Conservation (phyloP, 2,113 vertebrate genomes). For the Camelus dromedarius region DNA sequence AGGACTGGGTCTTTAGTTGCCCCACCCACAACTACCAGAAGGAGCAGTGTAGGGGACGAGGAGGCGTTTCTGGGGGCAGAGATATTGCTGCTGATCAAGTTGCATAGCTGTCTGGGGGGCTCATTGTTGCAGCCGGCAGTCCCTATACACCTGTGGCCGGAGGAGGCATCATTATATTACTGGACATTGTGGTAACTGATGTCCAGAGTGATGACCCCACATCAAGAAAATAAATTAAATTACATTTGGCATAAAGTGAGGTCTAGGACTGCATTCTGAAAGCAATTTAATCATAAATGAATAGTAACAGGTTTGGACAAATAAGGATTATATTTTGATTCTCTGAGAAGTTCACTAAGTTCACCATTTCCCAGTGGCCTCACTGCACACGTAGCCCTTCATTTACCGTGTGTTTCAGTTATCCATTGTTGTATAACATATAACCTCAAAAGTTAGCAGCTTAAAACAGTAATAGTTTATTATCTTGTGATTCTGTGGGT, state of each 20-base stretch:
- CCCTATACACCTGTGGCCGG: not conserved
- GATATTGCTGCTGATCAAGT: fast-evolving
- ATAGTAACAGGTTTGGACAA: not conserved
- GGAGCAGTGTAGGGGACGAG: not conserved
- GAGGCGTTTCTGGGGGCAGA: not conserved
- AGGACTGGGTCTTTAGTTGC: not conserved
- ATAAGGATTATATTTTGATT: not conserved
- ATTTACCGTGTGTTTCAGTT: not conserved
- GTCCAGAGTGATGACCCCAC: fast-evolving
- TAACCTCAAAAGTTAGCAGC: not conserved
- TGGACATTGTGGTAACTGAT: not conserved
- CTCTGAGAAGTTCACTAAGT: not conserved
- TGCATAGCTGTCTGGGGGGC: not conserved
- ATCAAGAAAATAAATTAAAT: not conserved
- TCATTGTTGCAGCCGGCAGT: not conserved
- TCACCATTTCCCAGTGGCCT: not conserved
- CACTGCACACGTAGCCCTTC: not conserved
- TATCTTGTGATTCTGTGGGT: not conserved
- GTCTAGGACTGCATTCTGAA: not conserved
- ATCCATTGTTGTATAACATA: not conserved
- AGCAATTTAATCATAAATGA: not conserved
- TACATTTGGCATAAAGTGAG: not conserved
- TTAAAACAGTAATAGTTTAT: not conserved
- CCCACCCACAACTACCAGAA: not conserved
- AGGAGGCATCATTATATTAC: not conserved